These are phyloP conservation scores for Anoura caudifer DNA, from an alignment of 2,113 vertebrate genomes.

Conservation along the genomic window DNA sequence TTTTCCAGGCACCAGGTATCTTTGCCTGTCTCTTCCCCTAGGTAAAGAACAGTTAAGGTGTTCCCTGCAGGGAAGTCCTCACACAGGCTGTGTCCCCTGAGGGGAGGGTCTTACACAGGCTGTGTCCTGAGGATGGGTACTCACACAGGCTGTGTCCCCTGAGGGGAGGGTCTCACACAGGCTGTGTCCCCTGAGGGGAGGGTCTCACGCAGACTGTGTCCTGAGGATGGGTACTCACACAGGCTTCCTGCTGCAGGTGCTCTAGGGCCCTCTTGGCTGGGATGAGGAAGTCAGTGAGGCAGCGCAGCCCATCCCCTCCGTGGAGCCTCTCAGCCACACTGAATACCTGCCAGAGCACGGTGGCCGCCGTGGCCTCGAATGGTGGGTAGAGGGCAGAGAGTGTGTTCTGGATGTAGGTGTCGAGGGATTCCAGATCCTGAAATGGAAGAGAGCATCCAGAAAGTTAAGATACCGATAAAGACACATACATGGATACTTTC, in stretches of 20 bases:
- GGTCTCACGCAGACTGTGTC: neutral
- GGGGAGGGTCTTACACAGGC: too few species aligned
- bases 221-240: conserved; percentile 78
- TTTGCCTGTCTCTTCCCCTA: neutral
- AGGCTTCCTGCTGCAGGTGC: conserved; percentile 84
- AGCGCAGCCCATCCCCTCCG: conserved; percentile 86
- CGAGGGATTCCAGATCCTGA: conserved; percentile 87
- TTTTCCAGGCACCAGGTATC: neutral
- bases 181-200: neutral
- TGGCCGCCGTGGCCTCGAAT: conserved; percentile 84
- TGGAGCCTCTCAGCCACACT: conserved; percentile 86
- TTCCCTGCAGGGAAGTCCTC: neutral
- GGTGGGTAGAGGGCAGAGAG: conserved; percentile 86
- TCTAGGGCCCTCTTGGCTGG: conserved; percentile 86
- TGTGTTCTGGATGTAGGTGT: conserved; percentile 85
- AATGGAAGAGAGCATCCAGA: neutral
- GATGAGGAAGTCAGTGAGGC: conserved; percentile 87
- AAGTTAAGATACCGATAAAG: neutral
- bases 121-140: too few species aligned
- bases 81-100: neutral
- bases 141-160: conserved; percentile 23
- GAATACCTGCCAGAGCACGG: conserved; percentile 90
- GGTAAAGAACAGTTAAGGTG: neutral
- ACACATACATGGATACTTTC: neutral
- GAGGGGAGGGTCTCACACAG: neutral